These are phyloP conservation scores for Eutolmus rufibarbis DNA, from an alignment of 2,888 invertebrate species.

Conservation along the genomic window DNA sequence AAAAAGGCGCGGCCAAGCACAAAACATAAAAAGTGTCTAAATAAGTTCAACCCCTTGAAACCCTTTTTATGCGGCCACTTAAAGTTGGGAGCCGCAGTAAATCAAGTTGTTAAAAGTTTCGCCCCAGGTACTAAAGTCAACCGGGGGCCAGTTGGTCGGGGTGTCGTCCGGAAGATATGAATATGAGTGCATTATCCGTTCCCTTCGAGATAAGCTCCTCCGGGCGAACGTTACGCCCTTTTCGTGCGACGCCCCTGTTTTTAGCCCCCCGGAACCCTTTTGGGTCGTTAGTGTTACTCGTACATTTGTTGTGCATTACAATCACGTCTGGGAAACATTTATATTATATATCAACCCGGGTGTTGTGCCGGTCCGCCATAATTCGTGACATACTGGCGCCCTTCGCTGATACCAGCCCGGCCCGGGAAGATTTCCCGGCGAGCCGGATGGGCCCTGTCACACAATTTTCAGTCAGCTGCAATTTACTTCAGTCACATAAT, in stretches of 20 bases:
- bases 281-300: not conserved
- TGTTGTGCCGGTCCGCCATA: not conserved
- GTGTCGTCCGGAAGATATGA: not conserved
- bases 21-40: not conserved
- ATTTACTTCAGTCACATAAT: slow-evolving; percentile 24
- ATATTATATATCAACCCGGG: not conserved
- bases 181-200: slow-evolving; percentile 2
- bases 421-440: not conserved
- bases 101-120: slow-evolving; percentile 26
- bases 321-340: slow-evolving; percentile 23
- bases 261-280: not conserved
- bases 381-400: not conserved
- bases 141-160: not conserved
- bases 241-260: not conserved
- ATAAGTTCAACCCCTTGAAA: not conserved
- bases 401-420: not conserved
- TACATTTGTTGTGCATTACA: slow-evolving; percentile 13
- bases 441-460: not conserved
- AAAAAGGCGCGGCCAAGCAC: not conserved
- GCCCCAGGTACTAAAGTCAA: slow-evolving; percentile 21
- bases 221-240: not conserved
- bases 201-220: not conserved
- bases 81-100: not conserved
- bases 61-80: not conserved
- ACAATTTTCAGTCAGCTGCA: slow-evolving; percentile 13